Percentiles rank a stretch among this genome's conserved stretches.
phyloP scores from a whole-genome alignment of 2,113 vertebrate species.

The Phalacrocorax brasilianus region DNA sequence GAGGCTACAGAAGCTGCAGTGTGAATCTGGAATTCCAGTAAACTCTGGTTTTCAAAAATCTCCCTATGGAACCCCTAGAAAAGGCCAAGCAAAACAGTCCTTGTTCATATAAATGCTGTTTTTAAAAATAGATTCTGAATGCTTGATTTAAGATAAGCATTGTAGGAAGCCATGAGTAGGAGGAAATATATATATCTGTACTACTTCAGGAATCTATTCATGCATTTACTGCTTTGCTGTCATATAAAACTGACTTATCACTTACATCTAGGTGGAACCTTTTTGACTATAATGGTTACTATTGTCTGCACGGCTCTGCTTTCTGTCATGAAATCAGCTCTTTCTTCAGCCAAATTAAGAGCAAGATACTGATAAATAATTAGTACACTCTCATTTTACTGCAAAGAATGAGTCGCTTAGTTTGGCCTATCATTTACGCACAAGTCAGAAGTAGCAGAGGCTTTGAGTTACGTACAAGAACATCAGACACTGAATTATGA shows the following conservation, averaged over 20 bases:
- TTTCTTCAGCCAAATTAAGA: constrained; percentile 36
- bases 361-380: constrained; percentile 39
- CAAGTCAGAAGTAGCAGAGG: constrained; percentile 23
- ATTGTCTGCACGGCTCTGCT: neutral
- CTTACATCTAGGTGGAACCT: constrained; percentile 29
- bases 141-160: neutral
- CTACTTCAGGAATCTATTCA: neutral
- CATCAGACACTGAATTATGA: constrained; percentile 6
- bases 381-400: constrained; percentile 45
- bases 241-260: constrained; percentile 4
- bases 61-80: neutral
- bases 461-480: constrained; percentile 34
- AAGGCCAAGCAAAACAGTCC: neutral
- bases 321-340: constrained; percentile 14
- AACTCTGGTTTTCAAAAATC: neutral
- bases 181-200: neutral
- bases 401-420: neutral
- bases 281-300: neutral
- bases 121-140: neutral
- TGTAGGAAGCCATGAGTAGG: neutral
- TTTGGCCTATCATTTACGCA: constrained; percentile 45
- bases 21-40: neutral
- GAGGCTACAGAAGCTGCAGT: neutral
- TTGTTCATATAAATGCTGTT: neutral
- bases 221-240: constrained; percentile 10